Evolutionary conservation across 2,888 invertebrate species (phyloP), one percentile per base, ranked within the genome.

Genomic region (Cephus spinipes): DNA sequence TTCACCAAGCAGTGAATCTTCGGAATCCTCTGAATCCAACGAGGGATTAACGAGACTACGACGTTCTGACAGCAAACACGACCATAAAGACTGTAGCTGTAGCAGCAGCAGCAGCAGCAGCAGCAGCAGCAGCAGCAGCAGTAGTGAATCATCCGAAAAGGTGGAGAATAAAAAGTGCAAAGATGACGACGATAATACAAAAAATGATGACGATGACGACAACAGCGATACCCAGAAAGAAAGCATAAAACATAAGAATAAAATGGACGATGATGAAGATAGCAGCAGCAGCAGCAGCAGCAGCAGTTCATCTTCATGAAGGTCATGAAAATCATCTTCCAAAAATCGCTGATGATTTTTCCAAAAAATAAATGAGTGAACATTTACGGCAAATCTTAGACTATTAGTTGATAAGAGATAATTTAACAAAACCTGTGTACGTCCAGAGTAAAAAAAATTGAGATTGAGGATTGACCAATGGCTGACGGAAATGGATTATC

Each of bases 261-360:
- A 77, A 6, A 68, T 76, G 12, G 33, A 78, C 12, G 73, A 69
- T 4, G 74, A 76, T 0, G 77, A 79, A 0, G 80, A 80, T 1
- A 77, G 77, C 32, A 76, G 80, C 15, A 69, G 79, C 9, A 83
- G 81, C 12, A 81, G 79, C 23, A 81, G 81, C 31, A 79, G 77
- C 36, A 81, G 80, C 6, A 82, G 80, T 55, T 55, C 55, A 55
- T 23, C 40, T 40, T 40, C 55, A 6, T 55, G 23, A 23, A 55
- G 55, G 9, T 23, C 23, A 55, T 55, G 9, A 55, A 55, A 55
- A 55, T 9, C 23, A 55, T 55, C 55, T 9, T 23, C 23, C 0
- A 55, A 55, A 9, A 6, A 40, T 40, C 23, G 23, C 15, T 9
- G 40, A 15, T 1, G 23, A 40, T 23, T 15, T 40, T 40, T 15